Conservation (phyloP, 2,113 vertebrate genomes). For the Corydoras sp. region DNA sequence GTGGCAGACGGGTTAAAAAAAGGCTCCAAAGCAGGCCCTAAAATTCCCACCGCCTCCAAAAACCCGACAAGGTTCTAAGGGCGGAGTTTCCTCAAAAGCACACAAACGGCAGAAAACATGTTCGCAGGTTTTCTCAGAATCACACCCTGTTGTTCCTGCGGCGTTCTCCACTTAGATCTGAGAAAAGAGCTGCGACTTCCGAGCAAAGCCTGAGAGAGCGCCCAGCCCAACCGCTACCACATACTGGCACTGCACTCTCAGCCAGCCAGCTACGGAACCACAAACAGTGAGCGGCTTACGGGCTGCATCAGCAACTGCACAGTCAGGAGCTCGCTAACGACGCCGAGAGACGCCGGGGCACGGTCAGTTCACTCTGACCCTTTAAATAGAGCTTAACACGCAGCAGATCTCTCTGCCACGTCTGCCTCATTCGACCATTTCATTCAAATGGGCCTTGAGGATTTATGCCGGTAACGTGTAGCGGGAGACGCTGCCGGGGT, state of each 20-base stretch:
- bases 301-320: constrained; percentile 3
- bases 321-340: neutral
- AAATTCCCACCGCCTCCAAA: neutral
- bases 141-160: constrained; percentile 3
- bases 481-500: no score
- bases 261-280: neutral
- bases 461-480: no score
- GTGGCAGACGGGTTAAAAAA: neutral
- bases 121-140: neutral
- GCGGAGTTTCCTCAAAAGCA: constrained; percentile 1
- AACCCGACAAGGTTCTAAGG: neutral
- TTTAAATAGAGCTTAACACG: neutral
- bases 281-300: neutral
- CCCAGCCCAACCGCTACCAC: neutral
- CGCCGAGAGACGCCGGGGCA: neutral
- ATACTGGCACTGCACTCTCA: constrained; percentile 5
- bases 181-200: constrained; percentile 13
- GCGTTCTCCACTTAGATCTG: neutral
- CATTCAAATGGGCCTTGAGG: no score
- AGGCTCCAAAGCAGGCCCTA: neutral
- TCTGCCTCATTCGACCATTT: no score
- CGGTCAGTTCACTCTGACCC: neutral
- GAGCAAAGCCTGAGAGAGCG: constrained; percentile 6
- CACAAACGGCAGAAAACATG: neutral
- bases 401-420: neutral